A percentile compares a stretch with the other conserved stretches of the same genome.
These are phyloP conservation scores for Pangasius krempfi DNA, from an alignment of 2,797 vertebrate species.

Conservation along the genomic window DNA sequence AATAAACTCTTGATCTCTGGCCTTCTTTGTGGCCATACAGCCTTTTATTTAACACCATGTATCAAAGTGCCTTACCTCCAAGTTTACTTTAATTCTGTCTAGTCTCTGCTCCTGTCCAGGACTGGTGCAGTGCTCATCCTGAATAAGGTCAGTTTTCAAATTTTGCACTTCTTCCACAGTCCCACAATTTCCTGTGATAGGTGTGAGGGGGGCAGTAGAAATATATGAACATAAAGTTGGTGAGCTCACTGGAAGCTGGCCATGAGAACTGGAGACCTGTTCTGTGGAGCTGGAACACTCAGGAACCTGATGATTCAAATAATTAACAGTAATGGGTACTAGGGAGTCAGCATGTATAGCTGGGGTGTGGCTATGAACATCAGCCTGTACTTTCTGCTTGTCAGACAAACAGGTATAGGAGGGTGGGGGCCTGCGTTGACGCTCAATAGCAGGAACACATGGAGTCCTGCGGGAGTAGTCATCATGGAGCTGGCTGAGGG, in stretches of 20 bases:
- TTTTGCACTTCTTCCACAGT: slow-evolving; percentile 41
- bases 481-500: slow-evolving; percentile 86
- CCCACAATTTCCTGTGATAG: slow-evolving; percentile 29
- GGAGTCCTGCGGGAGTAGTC: slow-evolving; percentile 90
- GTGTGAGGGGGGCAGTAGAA: neutral
- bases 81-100: slow-evolving; percentile 38
- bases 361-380: slow-evolving; percentile 36
- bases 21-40: neutral
- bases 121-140: slow-evolving; percentile 51
- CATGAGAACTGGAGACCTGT: neutral
- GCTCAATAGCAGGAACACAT: slow-evolving; percentile 72
- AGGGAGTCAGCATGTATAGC: slow-evolving; percentile 16
- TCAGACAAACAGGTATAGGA: slow-evolving; percentile 52
- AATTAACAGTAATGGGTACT: slow-evolving; percentile 50
- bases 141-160: slow-evolving; percentile 17
- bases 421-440: slow-evolving; percentile 71
- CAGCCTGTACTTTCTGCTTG: slow-evolving; percentile 30
- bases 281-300: slow-evolving; percentile 56
- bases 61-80: slow-evolving; percentile 37
- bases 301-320: slow-evolving; percentile 15
- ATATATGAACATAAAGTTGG: neutral
- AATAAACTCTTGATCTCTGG: neutral
- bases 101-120: slow-evolving; percentile 49
- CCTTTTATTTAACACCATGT: neutral
- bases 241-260: slow-evolving; percentile 4